Base-by-base conservation (phyloP, 64 coral and sea anemone species). In the Actinia equina region DNA sequence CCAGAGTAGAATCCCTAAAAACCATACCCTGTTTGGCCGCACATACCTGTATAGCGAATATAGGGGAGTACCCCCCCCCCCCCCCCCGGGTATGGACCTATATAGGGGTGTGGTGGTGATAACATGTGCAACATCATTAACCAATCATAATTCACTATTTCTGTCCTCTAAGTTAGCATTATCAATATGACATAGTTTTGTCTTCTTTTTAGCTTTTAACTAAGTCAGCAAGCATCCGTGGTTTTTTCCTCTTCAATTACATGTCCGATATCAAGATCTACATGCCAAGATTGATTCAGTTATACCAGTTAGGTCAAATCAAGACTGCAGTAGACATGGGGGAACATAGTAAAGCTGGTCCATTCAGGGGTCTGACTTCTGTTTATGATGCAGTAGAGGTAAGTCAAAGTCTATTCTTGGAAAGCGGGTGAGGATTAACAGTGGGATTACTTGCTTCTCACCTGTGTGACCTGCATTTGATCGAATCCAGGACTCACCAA, bases 361-460 rank as follows among this genome's bases (percentile, higher is more conserved):
- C 80, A 4, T 96, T 96, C n/a, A 90, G 85, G 77, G 94, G 94
- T 26, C 19, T 96, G n/a, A 67, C 90, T 43, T 93, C 91, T 6
- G 42, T 96, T 22, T 45, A 69, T 27, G 71, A 96, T 90, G 94
- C 91, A 0, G 94, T 96, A 46, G 94, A 96, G 91, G 94, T 96
- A 81, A 17, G 20, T 23, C 0, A 1, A 11, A 65, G 19, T 1
- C 62, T n/a, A 44, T 44, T 14, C 25, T 77, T 15, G 7, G 46
- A 49, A 49, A 4, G 30, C 30, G 1, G 0, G 46, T 0, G 4
- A 4, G 4, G 46, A 6, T 0, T 49, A 49, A 49, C 4, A 49
- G 46, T 4, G 46, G 46, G 46, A 49, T 0, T 2, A 37, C 30
- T 37, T 37, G 30, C 30, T 37, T 37, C 30, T 37, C 30, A 37